Conservation (phyloP, 2,113 vertebrate genomes). For the Dinomys branickii region DNA sequence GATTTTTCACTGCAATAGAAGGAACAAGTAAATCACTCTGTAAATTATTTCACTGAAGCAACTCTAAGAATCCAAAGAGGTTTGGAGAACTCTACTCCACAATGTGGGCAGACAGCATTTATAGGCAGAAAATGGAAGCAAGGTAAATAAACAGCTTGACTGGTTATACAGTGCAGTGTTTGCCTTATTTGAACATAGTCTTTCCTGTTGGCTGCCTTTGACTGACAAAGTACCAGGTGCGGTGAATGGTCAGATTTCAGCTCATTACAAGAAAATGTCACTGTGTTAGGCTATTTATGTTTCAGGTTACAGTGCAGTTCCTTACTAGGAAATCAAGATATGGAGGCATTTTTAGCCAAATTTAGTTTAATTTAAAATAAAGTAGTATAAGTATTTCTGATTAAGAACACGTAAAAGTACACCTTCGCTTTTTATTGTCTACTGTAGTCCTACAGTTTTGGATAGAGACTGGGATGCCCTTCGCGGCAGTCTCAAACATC, state of each 20-base stretch:
- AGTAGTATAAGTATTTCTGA: neutral
- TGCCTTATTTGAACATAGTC: neutral
- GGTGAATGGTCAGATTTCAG: neutral
- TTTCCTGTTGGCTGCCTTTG: neutral
- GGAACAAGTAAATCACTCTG: neutral
- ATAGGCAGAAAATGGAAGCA: neutral
- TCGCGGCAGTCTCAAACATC: neutral
- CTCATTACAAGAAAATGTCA: neutral
- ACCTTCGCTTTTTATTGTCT: neutral
- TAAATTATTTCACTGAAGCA: conserved; percentile 10
- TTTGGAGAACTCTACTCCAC: neutral
- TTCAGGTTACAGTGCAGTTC: neutral
- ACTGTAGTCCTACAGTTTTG: neutral
- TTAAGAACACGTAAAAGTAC: neutral
- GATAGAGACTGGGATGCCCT: neutral
- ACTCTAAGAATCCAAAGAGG: neutral
- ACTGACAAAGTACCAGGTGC: neutral
- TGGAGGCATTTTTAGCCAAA: neutral
- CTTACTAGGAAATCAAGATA: neutral
- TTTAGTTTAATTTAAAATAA: neutral
- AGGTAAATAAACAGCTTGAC: neutral
- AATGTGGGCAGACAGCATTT: neutral
- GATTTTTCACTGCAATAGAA: neutral
- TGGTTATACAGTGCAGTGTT: neutral
- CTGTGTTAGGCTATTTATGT: neutral